Base-by-base conservation (phyloP, 2,888 invertebrate genomes). In the Dynastes maya region DNA sequence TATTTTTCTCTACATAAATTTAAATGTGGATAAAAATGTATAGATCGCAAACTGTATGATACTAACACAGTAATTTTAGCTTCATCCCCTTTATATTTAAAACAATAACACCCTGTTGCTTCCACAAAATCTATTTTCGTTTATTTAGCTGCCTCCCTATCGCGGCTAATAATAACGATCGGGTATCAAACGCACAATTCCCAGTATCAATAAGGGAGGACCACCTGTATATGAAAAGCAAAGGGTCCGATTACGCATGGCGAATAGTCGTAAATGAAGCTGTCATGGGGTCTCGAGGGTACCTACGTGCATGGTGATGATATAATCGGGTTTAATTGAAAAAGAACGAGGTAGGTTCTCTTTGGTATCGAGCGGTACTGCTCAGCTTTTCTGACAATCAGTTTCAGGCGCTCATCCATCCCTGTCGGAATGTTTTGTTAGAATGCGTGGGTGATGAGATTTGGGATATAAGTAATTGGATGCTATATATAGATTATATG, bases 261-360 rank as follows among this genome's bases (percentile, higher is more conserved):
- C 68, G 63, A 75, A 78, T 75, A 13, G 32, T 61, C 32, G 37
- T 45, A 65, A 45, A 40, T 55, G 29, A 55, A 37, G 37, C 71
- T 40, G 71, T 71, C 40, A 58, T 9, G 16, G n/a, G 55, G 55
- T 32, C 16, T 9, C 29, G 37, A 22, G 22, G 22, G 61, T 11
- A 29, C 55, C 8, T 55, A 58, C 72, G 45, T 74, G 61, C 29
- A 16, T 16, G 16, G 27, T n/a, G 51, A 27, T 61, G 61, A 74
- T 45, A 40, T 45, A 74, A 61, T 74, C 22, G 45, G 13, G 27
- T 8, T 63, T 58, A 74, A 61, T 61, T 74, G 49, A 49, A 61
- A 45, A 45, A 45, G 55, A 61, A 16, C 55, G 22, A n/a, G 22
- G 45, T 45, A 45, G 8, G 11, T 45, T 27, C 13, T 32, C 29